These are phyloP conservation scores for Drosophila rhopaloa DNA, from an alignment of 1,140 invertebrate species.

Conservation along the genomic window DNA sequence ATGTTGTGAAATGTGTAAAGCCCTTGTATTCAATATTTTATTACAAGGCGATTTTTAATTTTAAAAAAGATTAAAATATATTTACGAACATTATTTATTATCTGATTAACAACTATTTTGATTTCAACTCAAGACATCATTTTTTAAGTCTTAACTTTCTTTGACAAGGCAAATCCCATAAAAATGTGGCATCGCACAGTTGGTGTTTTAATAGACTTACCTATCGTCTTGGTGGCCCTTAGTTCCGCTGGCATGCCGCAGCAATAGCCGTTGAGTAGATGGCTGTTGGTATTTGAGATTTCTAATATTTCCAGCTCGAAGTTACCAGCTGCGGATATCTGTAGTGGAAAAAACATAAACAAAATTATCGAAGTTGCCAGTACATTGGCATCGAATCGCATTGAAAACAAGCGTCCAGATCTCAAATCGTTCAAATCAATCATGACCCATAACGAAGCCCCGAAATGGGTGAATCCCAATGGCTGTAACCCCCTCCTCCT, in stretches of 20 bases:
- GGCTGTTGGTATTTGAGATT: constrained; percentile 93
- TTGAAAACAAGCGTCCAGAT: constrained; percentile 50
- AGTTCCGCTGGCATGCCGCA: constrained; percentile 88
- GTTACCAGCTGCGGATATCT: constrained; percentile 88
- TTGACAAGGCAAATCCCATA: neutral
- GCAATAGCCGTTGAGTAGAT: constrained; percentile 91
- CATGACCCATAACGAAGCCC: constrained; percentile 66
- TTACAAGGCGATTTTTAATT: too few relatives aligned
- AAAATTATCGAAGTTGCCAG: constrained; percentile 53
- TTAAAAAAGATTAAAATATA: too few relatives aligned
- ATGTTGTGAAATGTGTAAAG: too few relatives aligned
- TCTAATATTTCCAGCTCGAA: constrained; percentile 96
- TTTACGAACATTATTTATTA: too few relatives aligned
- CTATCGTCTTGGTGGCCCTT: constrained; percentile 85
- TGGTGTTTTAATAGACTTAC: constrained; percentile 49
- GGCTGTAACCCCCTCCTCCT: constrained; percentile 1
- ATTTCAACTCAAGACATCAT: too few relatives aligned
- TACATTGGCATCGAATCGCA: constrained; percentile 41
- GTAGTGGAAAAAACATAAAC: constrained; percentile 38
- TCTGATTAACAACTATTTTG: too few relatives aligned
- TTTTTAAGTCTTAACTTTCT: constrained; percentile 8
- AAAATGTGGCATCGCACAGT: neutral
- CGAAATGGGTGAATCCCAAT: constrained; percentile 17
- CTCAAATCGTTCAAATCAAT: constrained; percentile 76
- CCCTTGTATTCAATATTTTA: too few relatives aligned